A percentile compares a stretch with the other conserved stretches of the same genome.
phyloP scores from a whole-genome alignment of 2,113 vertebrate species.

The Dolichotis patagonum region DNA sequence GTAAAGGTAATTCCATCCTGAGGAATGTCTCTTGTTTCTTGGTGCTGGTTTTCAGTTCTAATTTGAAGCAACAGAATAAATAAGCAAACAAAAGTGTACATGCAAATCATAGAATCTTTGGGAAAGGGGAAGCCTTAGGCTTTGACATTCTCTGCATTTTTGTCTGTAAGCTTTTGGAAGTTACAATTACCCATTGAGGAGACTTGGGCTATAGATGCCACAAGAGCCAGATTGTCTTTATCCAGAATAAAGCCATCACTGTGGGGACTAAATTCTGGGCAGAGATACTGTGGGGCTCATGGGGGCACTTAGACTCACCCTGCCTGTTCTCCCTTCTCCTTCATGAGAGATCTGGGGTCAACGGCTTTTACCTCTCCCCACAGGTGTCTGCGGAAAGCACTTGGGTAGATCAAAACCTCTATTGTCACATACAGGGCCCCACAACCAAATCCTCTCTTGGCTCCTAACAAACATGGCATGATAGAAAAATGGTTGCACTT shows the following conservation, averaged over 20 bases:
- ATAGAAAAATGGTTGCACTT: neutral
- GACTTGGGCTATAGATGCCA: neutral
- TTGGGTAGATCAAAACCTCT: neutral
- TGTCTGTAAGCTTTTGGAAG: constrained; percentile 39
- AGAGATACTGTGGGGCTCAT: neutral
- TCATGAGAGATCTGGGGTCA: neutral
- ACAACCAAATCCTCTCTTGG: neutral
- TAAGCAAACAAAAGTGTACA: constrained; percentile 70
- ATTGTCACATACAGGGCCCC: too few species aligned
- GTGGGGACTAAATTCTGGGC: neutral
- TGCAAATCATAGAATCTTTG: constrained; percentile 41
- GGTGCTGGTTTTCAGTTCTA: constrained; percentile 82
- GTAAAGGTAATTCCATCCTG: constrained; percentile 74
- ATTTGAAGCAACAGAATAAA: constrained; percentile 79
- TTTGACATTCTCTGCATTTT: constrained; percentile 68
- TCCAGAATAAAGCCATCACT: constrained; percentile 3
- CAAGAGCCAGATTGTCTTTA: neutral
- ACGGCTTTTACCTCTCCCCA: neutral
- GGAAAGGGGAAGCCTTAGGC: constrained; percentile 43
- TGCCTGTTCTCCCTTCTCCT: too few species aligned
- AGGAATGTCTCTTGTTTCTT: constrained; percentile 78
- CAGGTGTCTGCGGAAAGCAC: neutral
- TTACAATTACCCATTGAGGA: constrained; percentile 51
- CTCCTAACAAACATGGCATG: neutral
- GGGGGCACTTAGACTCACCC: too few species aligned